These are phyloP conservation scores for Oreonectes daqikongensis DNA, from an alignment of 2,797 vertebrate species.

Conservation along the genomic window DNA sequence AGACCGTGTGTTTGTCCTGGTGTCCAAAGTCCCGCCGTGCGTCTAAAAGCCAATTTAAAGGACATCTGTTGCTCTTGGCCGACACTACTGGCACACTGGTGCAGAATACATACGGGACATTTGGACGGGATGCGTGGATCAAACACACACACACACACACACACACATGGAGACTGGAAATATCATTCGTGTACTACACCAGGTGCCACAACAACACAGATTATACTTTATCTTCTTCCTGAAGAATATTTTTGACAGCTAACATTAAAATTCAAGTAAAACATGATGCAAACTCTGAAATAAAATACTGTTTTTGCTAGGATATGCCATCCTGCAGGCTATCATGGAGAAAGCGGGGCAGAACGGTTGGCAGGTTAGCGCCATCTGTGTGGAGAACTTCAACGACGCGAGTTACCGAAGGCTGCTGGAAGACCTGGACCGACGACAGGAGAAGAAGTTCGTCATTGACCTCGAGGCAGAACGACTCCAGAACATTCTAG, in stretches of 20 bases:
- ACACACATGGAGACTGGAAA: neutral
- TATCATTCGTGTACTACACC: neutral
- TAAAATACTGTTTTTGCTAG: conserved; percentile 64
- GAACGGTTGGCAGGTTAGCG: conserved; percentile 98
- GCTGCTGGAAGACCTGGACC: conserved; percentile 95
- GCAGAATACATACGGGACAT: conserved; percentile 40
- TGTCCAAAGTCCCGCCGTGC: conserved; percentile 47
- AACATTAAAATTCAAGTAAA: neutral
- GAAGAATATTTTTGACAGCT: neutral
- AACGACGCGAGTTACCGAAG: conserved; percentile 93
- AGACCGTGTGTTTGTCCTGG: conserved; percentile 25
- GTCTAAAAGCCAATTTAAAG: conserved; percentile 56
- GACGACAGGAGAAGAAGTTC: conserved; percentile 97
- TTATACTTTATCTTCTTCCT: neutral
- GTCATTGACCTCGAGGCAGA: conserved; percentile 98
- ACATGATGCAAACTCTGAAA: neutral
- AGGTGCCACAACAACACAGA: neutral
- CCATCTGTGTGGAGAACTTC: conserved; percentile 98
- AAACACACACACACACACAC: neutral
- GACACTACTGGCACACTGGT: conserved; percentile 17
- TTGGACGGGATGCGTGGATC: neutral
- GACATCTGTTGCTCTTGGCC: conserved; percentile 59
- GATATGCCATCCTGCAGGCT: conserved; percentile 97
- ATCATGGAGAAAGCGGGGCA: conserved; percentile 99
- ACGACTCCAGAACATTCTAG: conserved; percentile 94